Conservation (phyloP, 2,113 vertebrate genomes). For the Sapayoa aenigma region DNA sequence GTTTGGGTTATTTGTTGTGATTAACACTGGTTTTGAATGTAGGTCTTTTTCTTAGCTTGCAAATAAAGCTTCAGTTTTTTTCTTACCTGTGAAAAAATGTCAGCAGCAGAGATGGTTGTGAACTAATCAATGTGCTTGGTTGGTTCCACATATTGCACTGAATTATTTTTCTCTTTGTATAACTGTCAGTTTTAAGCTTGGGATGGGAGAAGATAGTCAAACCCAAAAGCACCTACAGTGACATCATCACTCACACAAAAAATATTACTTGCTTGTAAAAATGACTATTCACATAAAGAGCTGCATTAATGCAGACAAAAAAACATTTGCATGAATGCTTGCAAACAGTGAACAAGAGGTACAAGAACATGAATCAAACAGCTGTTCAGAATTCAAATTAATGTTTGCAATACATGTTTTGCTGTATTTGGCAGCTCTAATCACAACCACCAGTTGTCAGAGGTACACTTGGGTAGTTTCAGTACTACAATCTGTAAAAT, state of each 20-base stretch:
- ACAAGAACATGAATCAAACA: constrained; percentile 47
- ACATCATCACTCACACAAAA: neutral
- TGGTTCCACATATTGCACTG: neutral
- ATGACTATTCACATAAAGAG: constrained; percentile 24
- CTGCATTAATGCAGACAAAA: constrained; percentile 50
- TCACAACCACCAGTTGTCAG: constrained; percentile 33
- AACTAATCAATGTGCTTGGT: neutral
- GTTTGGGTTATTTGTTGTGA: constrained; percentile 30
- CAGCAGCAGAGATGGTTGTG: neutral
- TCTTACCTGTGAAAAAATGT: neutral
- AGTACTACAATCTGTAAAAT: neutral
- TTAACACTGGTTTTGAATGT: neutral
- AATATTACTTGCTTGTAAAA: constrained; percentile 25
- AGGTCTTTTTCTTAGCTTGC: neutral
- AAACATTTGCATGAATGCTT: constrained; percentile 54
- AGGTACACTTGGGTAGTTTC: constrained; percentile 13
- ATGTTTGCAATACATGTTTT: constrained; percentile 49
- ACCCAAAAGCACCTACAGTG: neutral
- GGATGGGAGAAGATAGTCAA: neutral
- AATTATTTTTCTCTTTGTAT: neutral
- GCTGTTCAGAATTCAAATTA: constrained; percentile 63
- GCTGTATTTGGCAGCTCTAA: constrained; percentile 41
- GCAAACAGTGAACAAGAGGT: constrained; percentile 59
- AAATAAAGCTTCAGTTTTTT: neutral
- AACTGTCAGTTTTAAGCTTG: neutral